Conservation (phyloP, 1,140 invertebrate genomes). For the Hylaeus anthracinus region DNA sequence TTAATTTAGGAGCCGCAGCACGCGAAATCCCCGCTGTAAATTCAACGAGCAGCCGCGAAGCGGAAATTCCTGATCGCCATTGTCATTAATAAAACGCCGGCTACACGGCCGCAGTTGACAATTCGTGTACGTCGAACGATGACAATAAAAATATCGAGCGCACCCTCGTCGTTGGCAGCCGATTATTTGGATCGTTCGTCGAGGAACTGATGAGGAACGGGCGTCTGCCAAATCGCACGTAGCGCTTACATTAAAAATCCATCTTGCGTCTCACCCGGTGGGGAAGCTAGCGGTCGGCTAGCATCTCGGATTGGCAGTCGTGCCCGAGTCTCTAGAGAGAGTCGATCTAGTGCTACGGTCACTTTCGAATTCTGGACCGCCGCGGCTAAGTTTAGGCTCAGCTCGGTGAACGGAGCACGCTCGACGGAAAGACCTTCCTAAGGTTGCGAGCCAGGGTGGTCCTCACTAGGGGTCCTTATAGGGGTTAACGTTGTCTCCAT, state of each 20-base stretch:
- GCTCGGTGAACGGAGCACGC: constrained; percentile 16
- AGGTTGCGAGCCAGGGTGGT: background rate
- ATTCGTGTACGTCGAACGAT: background rate
- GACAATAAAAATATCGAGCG: constrained; percentile 48
- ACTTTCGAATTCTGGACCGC: constrained; percentile 59
- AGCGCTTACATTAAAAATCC: constrained; percentile 37
- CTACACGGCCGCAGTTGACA: background rate
- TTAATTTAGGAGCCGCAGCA: constrained; percentile 32
- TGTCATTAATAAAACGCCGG: constrained; percentile 25
- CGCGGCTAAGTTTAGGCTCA: constrained; percentile 59
- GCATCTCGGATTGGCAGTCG: constrained; percentile 56
- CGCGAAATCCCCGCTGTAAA: background rate
- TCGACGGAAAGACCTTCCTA: constrained; percentile 12
- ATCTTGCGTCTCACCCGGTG: constrained; percentile 42
- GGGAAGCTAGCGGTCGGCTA: constrained; percentile 6
- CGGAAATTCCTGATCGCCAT: constrained; percentile 20
- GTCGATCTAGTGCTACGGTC: constrained; percentile 49
- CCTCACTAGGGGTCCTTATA: too few species aligned
- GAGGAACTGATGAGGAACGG: constrained; percentile 16
- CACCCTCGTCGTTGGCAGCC: constrained; percentile 30
- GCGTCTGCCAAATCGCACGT: constrained; percentile 53
- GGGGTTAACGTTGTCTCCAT: too few species aligned
- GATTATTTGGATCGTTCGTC: constrained; percentile 40
- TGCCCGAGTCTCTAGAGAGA: constrained; percentile 48
- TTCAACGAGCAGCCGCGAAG: background rate